Conservation (phyloP, 1,140 invertebrate genomes). For the Macrobrachium rosenbergii region DNA sequence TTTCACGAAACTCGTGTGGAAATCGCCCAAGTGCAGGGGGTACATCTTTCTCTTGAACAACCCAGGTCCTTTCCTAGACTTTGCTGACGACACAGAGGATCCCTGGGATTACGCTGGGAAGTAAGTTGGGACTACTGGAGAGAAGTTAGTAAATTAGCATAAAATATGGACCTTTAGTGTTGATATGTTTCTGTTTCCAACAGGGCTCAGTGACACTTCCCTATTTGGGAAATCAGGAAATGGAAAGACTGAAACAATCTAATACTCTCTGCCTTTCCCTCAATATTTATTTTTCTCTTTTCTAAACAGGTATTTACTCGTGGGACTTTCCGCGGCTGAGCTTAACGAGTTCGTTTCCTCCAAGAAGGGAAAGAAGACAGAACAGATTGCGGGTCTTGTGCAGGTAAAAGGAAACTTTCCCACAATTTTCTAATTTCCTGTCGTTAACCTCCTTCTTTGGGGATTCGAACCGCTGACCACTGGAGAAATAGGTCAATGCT, state of each 20-base stretch:
- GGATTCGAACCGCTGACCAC: not conserved
- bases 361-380: conserved; percentile 37
- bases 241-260: not conserved
- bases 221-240: too few relatives aligned
- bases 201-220: not conserved
- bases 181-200: not conserved
- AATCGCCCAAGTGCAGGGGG: not conserved
- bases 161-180: not conserved
- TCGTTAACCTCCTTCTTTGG: too few relatives aligned
- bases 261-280: not conserved
- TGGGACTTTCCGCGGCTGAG: not conserved
- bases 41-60: not conserved
- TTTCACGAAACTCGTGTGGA: not conserved
- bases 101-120: conserved; percentile 13
- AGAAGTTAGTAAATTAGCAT: too few relatives aligned
- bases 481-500: too few relatives aligned
- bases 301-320: conserved; percentile 20
- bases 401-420: not conserved
- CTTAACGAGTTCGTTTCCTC: conserved; percentile 2
- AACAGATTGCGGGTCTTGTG: conserved; percentile 23
- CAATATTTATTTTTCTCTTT: not conserved
- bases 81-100: conserved; percentile 9
- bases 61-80: not conserved
- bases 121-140: not conserved
- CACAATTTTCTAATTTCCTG: too few relatives aligned